phyloP scores from a whole-genome alignment of 2,888 invertebrate genomes.

The Masnerella sp. region DNA sequence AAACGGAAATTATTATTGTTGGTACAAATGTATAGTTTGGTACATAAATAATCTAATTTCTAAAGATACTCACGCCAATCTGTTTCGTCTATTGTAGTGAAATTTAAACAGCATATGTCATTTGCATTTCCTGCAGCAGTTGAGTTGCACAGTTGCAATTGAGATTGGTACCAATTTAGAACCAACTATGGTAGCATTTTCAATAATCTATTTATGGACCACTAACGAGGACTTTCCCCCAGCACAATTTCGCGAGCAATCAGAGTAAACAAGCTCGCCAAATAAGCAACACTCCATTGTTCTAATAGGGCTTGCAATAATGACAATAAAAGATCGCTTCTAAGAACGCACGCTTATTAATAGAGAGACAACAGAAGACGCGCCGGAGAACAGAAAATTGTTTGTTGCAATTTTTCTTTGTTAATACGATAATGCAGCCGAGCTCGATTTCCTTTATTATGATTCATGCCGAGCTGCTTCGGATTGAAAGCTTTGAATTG shows the following conservation, averaged over 20 bases:
- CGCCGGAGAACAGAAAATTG: constrained; percentile 48
- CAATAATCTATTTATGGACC: not conserved
- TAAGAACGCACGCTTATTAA: constrained; percentile 54
- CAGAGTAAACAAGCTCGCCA: constrained; percentile 22
- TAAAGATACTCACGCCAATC: too few species aligned
- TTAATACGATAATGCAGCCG: constrained; percentile 54
- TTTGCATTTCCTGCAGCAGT: too few species aligned
- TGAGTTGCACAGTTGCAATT: too few species aligned
- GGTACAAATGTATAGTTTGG: too few species aligned
- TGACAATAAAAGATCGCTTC: constrained; percentile 46
- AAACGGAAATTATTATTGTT: too few species aligned
- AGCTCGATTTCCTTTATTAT: constrained; percentile 56
- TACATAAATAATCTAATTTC: too few species aligned
- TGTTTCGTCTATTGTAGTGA: too few species aligned
- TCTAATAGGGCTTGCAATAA: constrained; percentile 50
- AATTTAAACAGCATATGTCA: too few species aligned
- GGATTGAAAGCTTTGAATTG: constrained; percentile 57
- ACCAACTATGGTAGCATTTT: not conserved
- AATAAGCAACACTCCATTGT: constrained; percentile 49
- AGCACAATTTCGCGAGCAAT: constrained; percentile 13
- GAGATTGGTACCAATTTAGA: not conserved
- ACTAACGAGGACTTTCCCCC: constrained; percentile 16
- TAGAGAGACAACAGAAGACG: constrained; percentile 52
- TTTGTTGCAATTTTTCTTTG: constrained; percentile 58
- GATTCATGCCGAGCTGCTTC: constrained; percentile 53